Conservation (phyloP, 2,888 invertebrate genomes). For the Escarpia spicata region DNA sequence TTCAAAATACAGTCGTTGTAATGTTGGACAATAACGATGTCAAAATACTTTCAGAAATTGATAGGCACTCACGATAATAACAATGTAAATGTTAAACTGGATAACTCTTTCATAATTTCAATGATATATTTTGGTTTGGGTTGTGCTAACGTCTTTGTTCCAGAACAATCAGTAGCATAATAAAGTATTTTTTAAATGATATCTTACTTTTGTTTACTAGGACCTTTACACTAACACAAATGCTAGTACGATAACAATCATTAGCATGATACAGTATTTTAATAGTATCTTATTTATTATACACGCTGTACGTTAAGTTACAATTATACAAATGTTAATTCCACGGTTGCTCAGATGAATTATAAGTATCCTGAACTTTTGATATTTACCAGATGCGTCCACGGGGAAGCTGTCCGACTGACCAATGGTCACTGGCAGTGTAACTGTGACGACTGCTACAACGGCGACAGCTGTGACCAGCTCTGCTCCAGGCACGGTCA, state of each 20-base stretch:
- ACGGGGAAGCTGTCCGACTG: constrained; percentile 35
- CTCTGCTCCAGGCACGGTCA: constrained; percentile 31
- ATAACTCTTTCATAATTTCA: neutral
- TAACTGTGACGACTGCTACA: constrained; percentile 49
- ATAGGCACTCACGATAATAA: too few relatives aligned
- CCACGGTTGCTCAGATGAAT: neutral
- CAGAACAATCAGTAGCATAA: neutral
- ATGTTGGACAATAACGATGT: neutral
- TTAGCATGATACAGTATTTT: neutral
- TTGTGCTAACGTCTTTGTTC: neutral
- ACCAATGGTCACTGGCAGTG: constrained; percentile 43
- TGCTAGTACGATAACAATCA: neutral
- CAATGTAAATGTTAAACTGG: too few relatives aligned
- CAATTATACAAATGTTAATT: neutral
- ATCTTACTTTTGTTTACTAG: too few relatives aligned
- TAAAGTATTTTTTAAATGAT: neutral
- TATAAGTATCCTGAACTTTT: neutral
- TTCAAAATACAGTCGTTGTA: neutral
- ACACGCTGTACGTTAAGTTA: too few relatives aligned
- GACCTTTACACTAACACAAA: too few relatives aligned
- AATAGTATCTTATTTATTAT: neutral
- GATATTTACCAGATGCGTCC: constrained; percentile 38
- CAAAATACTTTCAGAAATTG: neutral
- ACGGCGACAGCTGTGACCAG: constrained; percentile 45
- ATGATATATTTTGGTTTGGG: neutral